These are phyloP conservation scores for Puntigrus tetrazona DNA, from an alignment of 2,113 vertebrate genomes.

Conservation along the genomic window DNA sequence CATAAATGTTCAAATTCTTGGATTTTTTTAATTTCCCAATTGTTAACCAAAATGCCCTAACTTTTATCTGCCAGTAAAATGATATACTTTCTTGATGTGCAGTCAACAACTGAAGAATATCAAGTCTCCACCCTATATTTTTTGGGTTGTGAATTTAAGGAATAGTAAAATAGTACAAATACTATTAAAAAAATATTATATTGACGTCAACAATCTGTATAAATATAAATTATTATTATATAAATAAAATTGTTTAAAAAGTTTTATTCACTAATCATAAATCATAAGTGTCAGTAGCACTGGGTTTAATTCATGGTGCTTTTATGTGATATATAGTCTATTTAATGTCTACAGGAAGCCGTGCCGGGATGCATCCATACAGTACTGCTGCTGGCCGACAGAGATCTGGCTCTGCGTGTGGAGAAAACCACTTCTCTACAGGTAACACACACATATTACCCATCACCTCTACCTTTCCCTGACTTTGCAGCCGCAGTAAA, in stretches of 20 bases:
- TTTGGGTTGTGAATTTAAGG: background rate
- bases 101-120: background rate
- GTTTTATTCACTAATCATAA: background rate
- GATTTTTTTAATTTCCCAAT: background rate
- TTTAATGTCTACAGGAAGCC: conserved; percentile 61
- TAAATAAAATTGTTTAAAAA: background rate
- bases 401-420: conserved; percentile 71
- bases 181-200: background rate
- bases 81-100: background rate
- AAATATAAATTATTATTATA: background rate
- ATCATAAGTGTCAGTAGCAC: background rate
- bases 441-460: conserved; percentile 69
- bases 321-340: background rate
- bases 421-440: conserved; percentile 77
- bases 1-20: background rate
- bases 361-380: conserved; percentile 78
- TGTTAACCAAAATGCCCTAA: background rate
- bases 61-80: background rate
- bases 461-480: background rate
- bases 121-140: background rate
- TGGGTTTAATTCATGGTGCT: background rate
- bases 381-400: conserved; percentile 80
- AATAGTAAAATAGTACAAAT: background rate
- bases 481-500: background rate
- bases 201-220: background rate